Conservation (phyloP, 1,140 invertebrate species). For the Scaptomyza hsui region DNA sequence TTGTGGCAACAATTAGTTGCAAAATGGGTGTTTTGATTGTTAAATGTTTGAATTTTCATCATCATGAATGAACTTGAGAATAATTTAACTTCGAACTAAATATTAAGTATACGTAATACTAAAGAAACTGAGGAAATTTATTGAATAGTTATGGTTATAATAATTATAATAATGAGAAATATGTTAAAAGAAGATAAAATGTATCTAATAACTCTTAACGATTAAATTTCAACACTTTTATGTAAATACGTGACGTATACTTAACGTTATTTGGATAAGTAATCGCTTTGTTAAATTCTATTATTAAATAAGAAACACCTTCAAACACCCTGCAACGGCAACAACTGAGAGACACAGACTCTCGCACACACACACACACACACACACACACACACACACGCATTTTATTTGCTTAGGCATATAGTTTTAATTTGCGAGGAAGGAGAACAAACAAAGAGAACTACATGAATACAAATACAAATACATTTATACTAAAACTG, state of each 20-base stretch:
- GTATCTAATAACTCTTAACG: no score
- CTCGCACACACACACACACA: constrained; percentile 17
- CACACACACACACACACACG: constrained; percentile 17
- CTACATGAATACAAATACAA: constrained; percentile 31
- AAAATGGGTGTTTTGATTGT: constrained; percentile 42
- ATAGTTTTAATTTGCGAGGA: constrained; percentile 80
- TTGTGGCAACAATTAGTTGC: background rate
- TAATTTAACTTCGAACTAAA: background rate
- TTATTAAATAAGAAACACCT: background rate
- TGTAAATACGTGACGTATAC: no score
- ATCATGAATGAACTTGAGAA: background rate
- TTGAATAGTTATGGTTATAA: no score
- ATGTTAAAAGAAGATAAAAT: no score
- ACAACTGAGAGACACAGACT: constrained; percentile 49
- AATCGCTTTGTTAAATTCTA: no score
- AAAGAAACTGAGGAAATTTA: no score
- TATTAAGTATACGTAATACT: no score
- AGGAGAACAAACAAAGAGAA: constrained; percentile 79
- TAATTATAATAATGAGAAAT: no score
- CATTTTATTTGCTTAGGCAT: constrained; percentile 79
- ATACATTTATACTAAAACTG: background rate
- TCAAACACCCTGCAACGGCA: constrained; percentile 55
- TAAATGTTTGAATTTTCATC: constrained; percentile 38
- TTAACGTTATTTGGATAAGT: no score
- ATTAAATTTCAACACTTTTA: no score